Base-by-base conservation (phyloP, 2,797 vertebrate genomes). In the Poecilia velifera region DNA sequence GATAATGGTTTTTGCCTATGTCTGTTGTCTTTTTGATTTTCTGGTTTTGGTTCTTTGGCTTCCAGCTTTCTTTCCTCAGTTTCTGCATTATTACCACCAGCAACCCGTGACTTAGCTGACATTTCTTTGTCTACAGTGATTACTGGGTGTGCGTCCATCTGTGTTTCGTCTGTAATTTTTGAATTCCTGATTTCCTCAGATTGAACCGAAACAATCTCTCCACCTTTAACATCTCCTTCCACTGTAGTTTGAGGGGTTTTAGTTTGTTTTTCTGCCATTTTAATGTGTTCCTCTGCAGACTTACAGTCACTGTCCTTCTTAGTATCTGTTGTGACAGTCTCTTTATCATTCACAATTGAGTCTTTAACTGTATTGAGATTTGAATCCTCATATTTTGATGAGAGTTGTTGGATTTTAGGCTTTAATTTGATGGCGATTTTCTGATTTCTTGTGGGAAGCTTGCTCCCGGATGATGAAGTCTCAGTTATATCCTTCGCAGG, bases 381-480 rank as follows among this genome's bases (percentile, higher is more conserved):
- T 1, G 74, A 76, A 4, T 85, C 43, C 45, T 84, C 51, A 74
- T 78, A 78, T 81, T 74, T 83, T 4, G 70, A 73, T 51, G 51
- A 45, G 77, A 78, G 78, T 59, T 62, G 70, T 51, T 18, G 83
- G 78, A 80, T 93, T 53, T n/a, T 85, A 20, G 77, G 31, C 84
- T 86, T 93, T 13, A 76, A 39, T 88, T 93, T 94, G 64, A 53
- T 84, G 14, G 88, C 68, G 73, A 72, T 81, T 75, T 79, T 95
- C 55, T 87, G 91, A 79, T 72, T 85, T 73, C 84, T 83, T 3
- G 82, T 84, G 2, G 93, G 93, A 80, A 94, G 92, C 76, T 91
- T 94, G 89, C 92, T 94, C 3, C 41, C 75, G 41, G 80, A 36
- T 12, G 77, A 36, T 5, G 72, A 73, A 14, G 79, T 70, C 68